These are phyloP conservation scores for Ivindomyrus marchei DNA, from an alignment of 2,113 vertebrate genomes.

Conservation along the genomic window DNA sequence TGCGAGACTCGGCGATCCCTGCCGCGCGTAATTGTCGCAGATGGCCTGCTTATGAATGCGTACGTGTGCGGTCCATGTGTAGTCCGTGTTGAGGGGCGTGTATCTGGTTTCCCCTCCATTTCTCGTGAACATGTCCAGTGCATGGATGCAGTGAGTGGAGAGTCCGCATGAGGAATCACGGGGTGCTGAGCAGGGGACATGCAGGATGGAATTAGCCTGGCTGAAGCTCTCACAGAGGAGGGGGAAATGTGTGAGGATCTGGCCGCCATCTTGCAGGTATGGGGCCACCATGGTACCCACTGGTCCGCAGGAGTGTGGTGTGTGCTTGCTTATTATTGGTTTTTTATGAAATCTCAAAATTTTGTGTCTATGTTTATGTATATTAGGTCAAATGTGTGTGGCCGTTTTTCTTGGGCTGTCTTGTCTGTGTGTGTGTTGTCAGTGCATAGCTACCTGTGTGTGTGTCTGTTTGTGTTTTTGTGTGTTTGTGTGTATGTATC, in stretches of 20 bases:
- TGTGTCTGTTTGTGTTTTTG: not conserved
- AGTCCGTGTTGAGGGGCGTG: not conserved
- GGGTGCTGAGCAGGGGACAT: not conserved
- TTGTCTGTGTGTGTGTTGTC: not conserved
- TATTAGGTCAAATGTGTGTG: not conserved
- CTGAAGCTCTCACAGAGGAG: not conserved
- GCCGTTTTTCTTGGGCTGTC: not conserved
- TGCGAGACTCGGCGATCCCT: not conserved
- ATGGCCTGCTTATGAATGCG: not conserved
- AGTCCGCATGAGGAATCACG: not conserved
- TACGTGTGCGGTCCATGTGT: not conserved
- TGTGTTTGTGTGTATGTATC: not conserved
- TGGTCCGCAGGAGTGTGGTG: not conserved
- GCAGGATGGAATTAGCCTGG: not conserved
- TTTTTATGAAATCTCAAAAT: not conserved
- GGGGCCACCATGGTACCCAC: not conserved
- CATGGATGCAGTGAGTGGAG: not conserved
- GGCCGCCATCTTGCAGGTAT: not conserved
- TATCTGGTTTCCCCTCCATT: not conserved
- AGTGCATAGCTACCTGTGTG: not conserved
- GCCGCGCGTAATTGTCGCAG: not conserved
- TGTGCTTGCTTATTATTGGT: not conserved
- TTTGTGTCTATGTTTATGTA: not conserved
- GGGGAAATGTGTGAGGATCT: not conserved
- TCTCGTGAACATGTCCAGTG: not conserved